These are phyloP conservation scores for Aspidiotus destructor DNA, from an alignment of 2,888 invertebrate species.

Conservation along the genomic window DNA sequence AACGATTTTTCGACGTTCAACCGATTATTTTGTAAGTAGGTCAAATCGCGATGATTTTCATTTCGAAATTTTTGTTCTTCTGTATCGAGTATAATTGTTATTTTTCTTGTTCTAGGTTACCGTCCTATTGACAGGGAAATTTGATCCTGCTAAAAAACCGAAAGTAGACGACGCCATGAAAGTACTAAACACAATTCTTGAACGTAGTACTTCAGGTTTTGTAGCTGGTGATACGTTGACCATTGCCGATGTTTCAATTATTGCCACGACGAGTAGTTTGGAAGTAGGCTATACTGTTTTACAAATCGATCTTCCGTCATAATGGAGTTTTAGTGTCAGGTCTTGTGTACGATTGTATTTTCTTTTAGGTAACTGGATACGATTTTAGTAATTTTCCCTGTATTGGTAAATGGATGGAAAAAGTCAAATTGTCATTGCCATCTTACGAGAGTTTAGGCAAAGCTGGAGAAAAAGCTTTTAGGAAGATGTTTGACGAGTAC, in stretches of 20 bases:
- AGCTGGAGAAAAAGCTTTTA: slow-evolving; percentile 20
- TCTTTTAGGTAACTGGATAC: slow-evolving; percentile 19
- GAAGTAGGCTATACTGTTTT: slow-evolving; percentile 15
- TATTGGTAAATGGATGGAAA: slow-evolving; percentile 14
- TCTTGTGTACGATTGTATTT: background rate
- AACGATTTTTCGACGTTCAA: slow-evolving; percentile 31
- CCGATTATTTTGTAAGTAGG: slow-evolving; percentile 34
- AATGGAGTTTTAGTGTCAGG: background rate
- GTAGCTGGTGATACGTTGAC: slow-evolving; percentile 23
- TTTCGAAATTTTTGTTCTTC: background rate
- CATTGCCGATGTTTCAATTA: slow-evolving; percentile 28
- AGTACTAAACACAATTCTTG: slow-evolving; percentile 20
- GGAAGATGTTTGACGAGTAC: slow-evolving; percentile 20
- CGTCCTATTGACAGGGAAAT: slow-evolving; percentile 26
- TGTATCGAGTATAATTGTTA: background rate
- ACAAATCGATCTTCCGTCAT: background rate
- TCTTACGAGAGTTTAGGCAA: slow-evolving; percentile 13
- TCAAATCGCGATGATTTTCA: background rate
- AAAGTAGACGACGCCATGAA: slow-evolving; percentile 27
- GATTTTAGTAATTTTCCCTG: slow-evolving; percentile 14
- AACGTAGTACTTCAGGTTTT: slow-evolving; percentile 9
- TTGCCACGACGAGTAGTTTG: slow-evolving; percentile 11
- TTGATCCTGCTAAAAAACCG: slow-evolving; percentile 20
- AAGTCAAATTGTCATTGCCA: slow-evolving; percentile 18
- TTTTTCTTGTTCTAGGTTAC: slow-evolving; percentile 1